Conservation (phyloP, 2,888 invertebrate species). For the Apamea crenata region DNA sequence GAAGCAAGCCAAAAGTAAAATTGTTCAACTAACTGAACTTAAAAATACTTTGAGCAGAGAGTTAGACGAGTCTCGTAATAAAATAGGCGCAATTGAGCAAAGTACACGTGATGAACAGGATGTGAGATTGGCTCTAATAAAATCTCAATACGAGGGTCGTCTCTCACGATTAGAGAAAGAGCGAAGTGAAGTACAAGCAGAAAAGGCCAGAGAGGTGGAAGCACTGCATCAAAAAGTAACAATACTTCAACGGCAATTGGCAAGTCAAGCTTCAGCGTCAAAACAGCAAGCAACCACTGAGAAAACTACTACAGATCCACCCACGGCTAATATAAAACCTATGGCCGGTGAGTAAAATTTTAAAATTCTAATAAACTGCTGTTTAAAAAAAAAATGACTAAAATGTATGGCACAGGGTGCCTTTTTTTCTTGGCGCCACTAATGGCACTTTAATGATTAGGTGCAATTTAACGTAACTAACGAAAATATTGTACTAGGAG, state of each 20-base stretch:
- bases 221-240: constrained; percentile 92
- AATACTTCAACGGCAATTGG: constrained; percentile 93
- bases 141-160: constrained; percentile 93
- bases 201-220: constrained; percentile 92
- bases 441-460: background rate
- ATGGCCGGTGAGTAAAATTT: constrained; percentile 93
- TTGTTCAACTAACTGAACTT: constrained; percentile 93
- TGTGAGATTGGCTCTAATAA: constrained; percentile 90
- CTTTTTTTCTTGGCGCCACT: background rate
- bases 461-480: background rate
- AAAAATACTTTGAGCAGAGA: constrained; percentile 92
- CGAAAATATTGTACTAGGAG: background rate
- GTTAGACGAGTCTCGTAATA: constrained; percentile 88
- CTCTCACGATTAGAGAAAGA: constrained; percentile 94
- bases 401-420: background rate
- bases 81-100: constrained; percentile 88
- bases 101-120: constrained; percentile 90
- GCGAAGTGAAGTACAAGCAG: constrained; percentile 91
- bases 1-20: constrained; percentile 94
- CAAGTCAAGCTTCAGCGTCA: constrained; percentile 92
- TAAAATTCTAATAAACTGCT: background rate
- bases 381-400: background rate
- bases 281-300: constrained; percentile 91
- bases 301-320: constrained; percentile 90
- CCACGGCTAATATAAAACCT: constrained; percentile 98